Evolutionary conservation across 2,888 invertebrate genomes (phyloP).

Genomic region (Philonicus albiceps): DNA sequence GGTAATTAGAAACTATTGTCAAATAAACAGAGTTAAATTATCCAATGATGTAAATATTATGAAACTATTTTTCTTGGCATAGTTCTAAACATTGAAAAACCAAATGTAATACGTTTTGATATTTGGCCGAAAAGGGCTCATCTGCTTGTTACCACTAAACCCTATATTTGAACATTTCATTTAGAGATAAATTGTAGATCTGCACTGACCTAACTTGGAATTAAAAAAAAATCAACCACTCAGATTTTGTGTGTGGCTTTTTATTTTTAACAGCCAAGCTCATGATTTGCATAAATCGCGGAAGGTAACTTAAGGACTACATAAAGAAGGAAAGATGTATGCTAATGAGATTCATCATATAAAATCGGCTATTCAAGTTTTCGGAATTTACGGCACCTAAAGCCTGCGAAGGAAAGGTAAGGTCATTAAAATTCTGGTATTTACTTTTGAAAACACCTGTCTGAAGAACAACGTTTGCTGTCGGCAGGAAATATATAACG

Average conservation of each 20-base stretch:
- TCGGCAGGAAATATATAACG: background rate
- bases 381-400: background rate
- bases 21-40: too few species aligned
- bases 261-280: background rate
- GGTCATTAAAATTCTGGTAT: slow-evolving; percentile 12
- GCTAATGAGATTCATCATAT: background rate
- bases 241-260: background rate
- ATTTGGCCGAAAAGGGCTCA: too few species aligned
- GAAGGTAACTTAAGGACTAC: background rate
- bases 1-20: too few species aligned
- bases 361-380: background rate
- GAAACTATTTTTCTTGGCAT: too few species aligned
- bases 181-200: too few species aligned
- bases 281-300: background rate
- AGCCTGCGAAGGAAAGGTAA: background rate
- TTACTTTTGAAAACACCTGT: background rate
- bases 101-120: too few species aligned
- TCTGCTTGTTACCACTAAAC: too few species aligned
- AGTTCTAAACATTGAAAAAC: too few species aligned
- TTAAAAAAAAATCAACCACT: background rate
- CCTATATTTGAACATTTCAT: background rate
- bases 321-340: background rate
- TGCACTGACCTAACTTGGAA: background rate
- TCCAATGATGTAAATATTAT: too few species aligned
- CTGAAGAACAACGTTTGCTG: background rate